Percentiles rank a stretch among this genome's conserved stretches.
These are phyloP conservation scores for Pandemis cinnamomeana DNA, from an alignment of 2,888 invertebrate genomes.

Conservation along the genomic window DNA sequence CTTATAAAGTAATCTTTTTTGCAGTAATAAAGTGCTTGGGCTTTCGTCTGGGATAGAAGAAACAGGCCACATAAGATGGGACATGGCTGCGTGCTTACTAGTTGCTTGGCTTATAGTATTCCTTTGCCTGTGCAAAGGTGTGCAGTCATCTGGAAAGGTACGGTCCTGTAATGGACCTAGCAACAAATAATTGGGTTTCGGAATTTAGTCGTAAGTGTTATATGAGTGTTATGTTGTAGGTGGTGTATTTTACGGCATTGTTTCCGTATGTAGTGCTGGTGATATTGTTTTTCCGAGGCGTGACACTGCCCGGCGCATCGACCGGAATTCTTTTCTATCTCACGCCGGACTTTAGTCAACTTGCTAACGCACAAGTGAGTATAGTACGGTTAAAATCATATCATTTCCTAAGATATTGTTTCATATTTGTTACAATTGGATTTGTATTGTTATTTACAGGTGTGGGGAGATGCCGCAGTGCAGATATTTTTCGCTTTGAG, in stretches of 20 bases:
- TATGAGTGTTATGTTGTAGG: slow-evolving; percentile 64
- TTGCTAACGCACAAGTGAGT: slow-evolving; percentile 87
- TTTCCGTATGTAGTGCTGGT: slow-evolving; percentile 91
- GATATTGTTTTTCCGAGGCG: slow-evolving; percentile 90
- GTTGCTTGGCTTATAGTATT: slow-evolving; percentile 92
- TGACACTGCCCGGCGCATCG: slow-evolving; percentile 90
- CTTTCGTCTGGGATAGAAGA: slow-evolving; percentile 90
- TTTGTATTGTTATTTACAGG: slow-evolving; percentile 67
- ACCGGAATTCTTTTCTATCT: slow-evolving; percentile 92
- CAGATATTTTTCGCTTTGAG: slow-evolving; percentile 95
- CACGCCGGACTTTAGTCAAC: slow-evolving; percentile 90
- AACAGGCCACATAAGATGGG: slow-evolving; percentile 86
- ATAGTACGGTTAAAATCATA: neutral
- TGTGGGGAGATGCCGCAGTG: slow-evolving; percentile 93
- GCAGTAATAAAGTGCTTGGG: slow-evolving; percentile 86
- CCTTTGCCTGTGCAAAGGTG: slow-evolving; percentile 90
- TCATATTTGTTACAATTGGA: neutral
- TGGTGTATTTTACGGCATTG: slow-evolving; percentile 90
- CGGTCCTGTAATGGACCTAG: slow-evolving; percentile 36
- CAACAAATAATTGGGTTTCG: neutral
- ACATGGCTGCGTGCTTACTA: slow-evolving; percentile 89
- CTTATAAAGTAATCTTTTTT: slow-evolving; percentile 47
- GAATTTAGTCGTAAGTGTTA: neutral
- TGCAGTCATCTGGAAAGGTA: slow-evolving; percentile 91
- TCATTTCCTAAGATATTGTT: neutral